A percentile compares a stretch with the other conserved stretches of the same genome.
Evolutionary conservation across 2,113 vertebrate genomes (phyloP).

Genomic region (Pandion haliaetus): DNA sequence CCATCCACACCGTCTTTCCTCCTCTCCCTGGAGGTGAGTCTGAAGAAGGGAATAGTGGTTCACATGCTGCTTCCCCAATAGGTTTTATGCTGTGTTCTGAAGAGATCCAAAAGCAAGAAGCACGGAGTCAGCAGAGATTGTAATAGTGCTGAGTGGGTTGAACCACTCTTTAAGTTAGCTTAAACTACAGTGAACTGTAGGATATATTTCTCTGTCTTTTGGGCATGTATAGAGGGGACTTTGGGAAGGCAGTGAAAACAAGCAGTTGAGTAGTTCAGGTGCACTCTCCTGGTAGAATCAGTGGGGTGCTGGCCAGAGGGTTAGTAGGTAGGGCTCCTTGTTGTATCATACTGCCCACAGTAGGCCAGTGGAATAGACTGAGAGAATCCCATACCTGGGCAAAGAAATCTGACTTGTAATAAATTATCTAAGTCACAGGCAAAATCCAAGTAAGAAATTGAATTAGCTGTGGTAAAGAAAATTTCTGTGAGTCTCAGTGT

Average conservation of each 20-base stretch:
- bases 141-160: neutral
- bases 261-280: neutral
- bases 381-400: neutral
- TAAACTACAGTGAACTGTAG: neutral
- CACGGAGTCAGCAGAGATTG: neutral
- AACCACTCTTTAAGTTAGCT: neutral
- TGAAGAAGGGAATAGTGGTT: neutral
- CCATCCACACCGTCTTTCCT: neutral
- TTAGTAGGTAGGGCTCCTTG: neutral
- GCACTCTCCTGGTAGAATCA: neutral
- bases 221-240: neutral
- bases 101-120: neutral
- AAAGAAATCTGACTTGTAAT: neutral
- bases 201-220: neutral
- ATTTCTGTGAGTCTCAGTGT: neutral
- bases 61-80: rapidly evolving
- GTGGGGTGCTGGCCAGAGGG: neutral
- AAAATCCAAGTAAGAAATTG: neutral
- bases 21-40: neutral
- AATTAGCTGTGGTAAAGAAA: neutral
- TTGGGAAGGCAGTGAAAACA: neutral
- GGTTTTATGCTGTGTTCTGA: neutral
- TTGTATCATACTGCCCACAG: neutral
- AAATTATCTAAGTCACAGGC: neutral
- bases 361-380: neutral